Conservation (phyloP, 2,113 vertebrate species). For the Falco punctatus region DNA sequence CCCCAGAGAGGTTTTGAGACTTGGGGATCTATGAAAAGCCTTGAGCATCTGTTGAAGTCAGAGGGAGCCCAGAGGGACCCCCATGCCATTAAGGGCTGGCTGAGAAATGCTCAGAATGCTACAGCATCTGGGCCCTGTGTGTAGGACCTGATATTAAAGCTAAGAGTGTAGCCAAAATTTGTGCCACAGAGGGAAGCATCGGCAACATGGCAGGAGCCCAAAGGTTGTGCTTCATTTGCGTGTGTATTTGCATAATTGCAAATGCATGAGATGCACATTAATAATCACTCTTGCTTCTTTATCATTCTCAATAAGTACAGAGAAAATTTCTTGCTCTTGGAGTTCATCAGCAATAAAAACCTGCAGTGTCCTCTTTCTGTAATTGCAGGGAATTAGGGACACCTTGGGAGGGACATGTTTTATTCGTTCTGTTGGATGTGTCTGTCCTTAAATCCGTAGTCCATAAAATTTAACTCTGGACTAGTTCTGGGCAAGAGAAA, state of each 20-base stretch:
- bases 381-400: constrained; percentile 2
- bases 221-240: constrained; percentile 54
- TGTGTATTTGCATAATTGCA: constrained; percentile 59
- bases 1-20: not conserved
- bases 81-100: not conserved
- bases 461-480: not conserved
- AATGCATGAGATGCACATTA: constrained; percentile 61
- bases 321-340: constrained; percentile 46
- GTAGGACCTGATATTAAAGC: constrained; percentile 11
- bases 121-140: not conserved
- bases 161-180: not conserved
- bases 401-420: constrained; percentile 39
- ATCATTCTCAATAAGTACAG: constrained; percentile 55
- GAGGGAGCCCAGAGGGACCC: not conserved
- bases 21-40: not conserved
- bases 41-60: not conserved
- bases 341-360: constrained; percentile 64
- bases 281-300: constrained; percentile 55
- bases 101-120: not conserved
- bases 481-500: not conserved
- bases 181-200: constrained; percentile 39
- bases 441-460: not conserved
- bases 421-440: not conserved
- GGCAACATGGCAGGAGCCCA: constrained; percentile 59
- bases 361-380: constrained; percentile 62